Base-by-base conservation (phyloP, 2,113 vertebrate genomes). In the Daphoenositta chrysoptera region DNA sequence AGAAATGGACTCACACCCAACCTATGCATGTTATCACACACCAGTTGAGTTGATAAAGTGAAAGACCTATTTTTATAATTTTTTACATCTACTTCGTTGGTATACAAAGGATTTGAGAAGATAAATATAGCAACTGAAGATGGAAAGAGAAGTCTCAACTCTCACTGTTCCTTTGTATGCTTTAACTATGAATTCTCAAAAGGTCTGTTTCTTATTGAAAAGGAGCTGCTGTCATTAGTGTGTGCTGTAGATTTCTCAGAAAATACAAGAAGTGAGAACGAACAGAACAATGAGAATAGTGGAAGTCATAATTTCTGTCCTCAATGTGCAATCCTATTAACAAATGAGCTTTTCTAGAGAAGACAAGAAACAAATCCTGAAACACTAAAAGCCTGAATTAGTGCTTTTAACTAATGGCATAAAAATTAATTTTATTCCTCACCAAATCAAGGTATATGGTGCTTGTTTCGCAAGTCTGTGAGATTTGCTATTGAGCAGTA, bases 61-160 rank as follows among this genome's bases (percentile, higher is more conserved):
- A 88, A 88, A 77, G 37, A 17, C 9, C 22, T 65, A 26, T 79
- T 89, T 91, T 64, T 85, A 16, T 17, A 42, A 19, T 65, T 83
- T 94, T 96, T 94, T 77, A 48, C 45, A 93, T 95, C 61, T 76
- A 33, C 28, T 82, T 37, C 0, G 0, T 21, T 79, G 79, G 70
- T 68, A 47, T 80, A 68, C 56, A 42, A 88, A 90, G 63, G 70
- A 53, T 78, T 91, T 35, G 23, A 72, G 63, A 88, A 65, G 78
- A 91, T 39, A 91, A 94, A 91, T 61, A 87, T 35, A 96, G 58
- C 19, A 89, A 90, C 66, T 80, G 84, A 91, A 93, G 89, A 85
- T 47, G n/a, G 81, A 78, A 93, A 91, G 68, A 84, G 63, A 85
- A 70, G 50, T 68, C 88, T 85, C 42, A 66, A 70, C 11, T 22